Conservation (phyloP, 2,888 invertebrate genomes). For the Conomelus anceps region DNA sequence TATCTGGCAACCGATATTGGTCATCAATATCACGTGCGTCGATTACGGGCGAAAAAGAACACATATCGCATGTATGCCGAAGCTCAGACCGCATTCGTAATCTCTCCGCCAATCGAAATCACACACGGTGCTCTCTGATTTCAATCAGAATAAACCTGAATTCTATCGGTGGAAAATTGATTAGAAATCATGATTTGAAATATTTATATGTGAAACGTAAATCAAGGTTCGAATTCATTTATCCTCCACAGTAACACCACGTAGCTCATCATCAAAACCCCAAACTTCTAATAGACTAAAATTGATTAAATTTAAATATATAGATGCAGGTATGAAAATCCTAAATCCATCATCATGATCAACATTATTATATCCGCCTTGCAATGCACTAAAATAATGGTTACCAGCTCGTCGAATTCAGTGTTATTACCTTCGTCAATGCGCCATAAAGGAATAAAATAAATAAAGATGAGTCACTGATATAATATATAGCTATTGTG, state of each 20-base stretch:
- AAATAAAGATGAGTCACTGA: too few species aligned
- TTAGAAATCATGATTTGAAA: neutral
- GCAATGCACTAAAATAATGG: too few species aligned
- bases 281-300: too few species aligned
- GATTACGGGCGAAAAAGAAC: neutral
- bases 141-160: neutral
- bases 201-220: neutral
- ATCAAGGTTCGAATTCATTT: neutral
- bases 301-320: too few species aligned
- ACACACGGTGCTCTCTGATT: neutral
- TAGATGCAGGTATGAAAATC: too few species aligned
- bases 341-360: too few species aligned
- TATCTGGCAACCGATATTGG: neutral
- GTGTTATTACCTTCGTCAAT: too few species aligned
- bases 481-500: too few species aligned
- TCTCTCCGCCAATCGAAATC: neutral
- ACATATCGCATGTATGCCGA: neutral
- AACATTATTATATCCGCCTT: too few species aligned
- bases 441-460: too few species aligned
- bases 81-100: neutral
- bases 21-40: neutral
- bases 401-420: too few species aligned
- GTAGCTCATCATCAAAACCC: neutral
- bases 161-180: neutral
- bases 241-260: neutral